Evolutionary conservation across 1,140 invertebrate genomes (phyloP), one percentile per base, ranked within the genome.

Genomic region (Oedothorax gibbosus): DNA sequence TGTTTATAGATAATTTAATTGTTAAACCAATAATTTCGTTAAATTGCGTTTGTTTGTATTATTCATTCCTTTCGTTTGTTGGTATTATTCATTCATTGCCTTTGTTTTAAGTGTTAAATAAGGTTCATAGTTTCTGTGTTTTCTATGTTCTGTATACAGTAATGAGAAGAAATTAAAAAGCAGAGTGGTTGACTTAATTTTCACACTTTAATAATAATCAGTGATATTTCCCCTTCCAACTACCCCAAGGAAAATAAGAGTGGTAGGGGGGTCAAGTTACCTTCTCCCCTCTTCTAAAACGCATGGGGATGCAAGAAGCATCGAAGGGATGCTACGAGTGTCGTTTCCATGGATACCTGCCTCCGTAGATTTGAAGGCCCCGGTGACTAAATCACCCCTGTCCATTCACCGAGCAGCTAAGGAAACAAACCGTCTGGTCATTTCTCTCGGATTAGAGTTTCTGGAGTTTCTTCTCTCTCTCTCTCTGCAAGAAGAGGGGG

Each of bases 401-500:
- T 86, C 85, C 85, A 86, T 86, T 86, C 85, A 66, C 76, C 66
- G 54, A 78, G 76, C 65, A 80, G 76, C 85, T 71, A 78, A 73
- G 85, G 85, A 86, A 86, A 86, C 85, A 86, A 86, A 86, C 85
- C 85, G 85, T 86, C 85, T 86, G 85, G 85, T 86, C 77, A 86
- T 86, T 86, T 86, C 85, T 86, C 77, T 86, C 66, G 85, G 85
- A 86, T 86, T 86, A 86, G 85, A 86, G 77, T 79, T 86, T 80
- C 85, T 85, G 66, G 65, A 85, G 75, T 77, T 85, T 85, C 83
- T 72, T 49, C 35, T 35, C 35, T 35, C 35, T 35, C 35, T 35
- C 35, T 35, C 35, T 35, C 35, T 35, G 35, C 35, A 35, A 2
- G 62, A 35, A 56, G 54, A 20, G 50, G 35, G 68, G 18, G 68